phyloP scores from a whole-genome alignment of 2,888 invertebrate species.

The Lithophane ornitopus region DNA sequence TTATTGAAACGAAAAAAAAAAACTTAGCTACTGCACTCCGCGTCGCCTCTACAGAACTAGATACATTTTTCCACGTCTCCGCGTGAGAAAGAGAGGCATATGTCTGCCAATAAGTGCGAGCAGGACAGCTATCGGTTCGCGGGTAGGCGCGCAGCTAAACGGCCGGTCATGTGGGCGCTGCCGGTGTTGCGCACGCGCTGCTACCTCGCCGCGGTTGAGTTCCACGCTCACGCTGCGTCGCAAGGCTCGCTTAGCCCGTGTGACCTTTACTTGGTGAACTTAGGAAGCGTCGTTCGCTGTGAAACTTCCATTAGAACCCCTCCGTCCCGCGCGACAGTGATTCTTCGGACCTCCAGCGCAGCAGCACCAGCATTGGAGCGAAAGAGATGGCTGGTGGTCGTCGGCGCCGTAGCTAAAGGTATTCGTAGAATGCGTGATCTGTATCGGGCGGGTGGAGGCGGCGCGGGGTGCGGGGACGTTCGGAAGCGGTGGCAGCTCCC shows the following conservation, averaged over 20 bases:
- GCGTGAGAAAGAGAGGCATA: constrained; percentile 77
- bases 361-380: constrained; percentile 83
- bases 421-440: constrained; percentile 91
- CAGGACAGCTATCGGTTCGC: constrained; percentile 76
- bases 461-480: constrained; percentile 86
- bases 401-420: constrained; percentile 88
- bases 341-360: constrained; percentile 79
- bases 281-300: constrained; percentile 89
- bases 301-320: constrained; percentile 89
- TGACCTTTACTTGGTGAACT: constrained; percentile 90
- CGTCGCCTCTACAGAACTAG: constrained; percentile 90
- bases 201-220: constrained; percentile 87
- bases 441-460: constrained; percentile 87
- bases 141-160: constrained; percentile 83
- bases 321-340: constrained; percentile 82
- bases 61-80: constrained; percentile 89
- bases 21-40: constrained; percentile 89
- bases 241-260: constrained; percentile 87
- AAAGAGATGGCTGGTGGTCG: constrained; percentile 86
- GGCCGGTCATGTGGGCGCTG: constrained; percentile 90
- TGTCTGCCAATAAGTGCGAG: constrained; percentile 69
- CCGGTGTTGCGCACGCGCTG: constrained; percentile 90
- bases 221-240: constrained; percentile 88
- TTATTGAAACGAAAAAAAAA: constrained; percentile 90
- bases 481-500: constrained; percentile 91